Evolutionary conservation across 2,113 vertebrate species (phyloP).

Genomic region (Rhea americana): DNA sequence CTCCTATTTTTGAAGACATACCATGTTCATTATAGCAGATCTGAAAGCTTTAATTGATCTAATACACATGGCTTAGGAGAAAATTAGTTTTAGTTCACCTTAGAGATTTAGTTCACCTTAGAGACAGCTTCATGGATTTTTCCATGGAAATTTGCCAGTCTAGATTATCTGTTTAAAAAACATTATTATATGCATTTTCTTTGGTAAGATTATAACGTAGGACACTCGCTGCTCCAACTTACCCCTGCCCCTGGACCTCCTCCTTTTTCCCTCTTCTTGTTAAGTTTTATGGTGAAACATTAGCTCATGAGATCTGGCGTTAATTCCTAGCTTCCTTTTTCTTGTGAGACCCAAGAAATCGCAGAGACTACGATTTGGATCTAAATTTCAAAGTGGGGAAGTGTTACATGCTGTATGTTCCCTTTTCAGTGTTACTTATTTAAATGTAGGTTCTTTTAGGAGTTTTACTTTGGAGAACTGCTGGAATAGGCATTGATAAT

Average conservation of each 20-base stretch:
- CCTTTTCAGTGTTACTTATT: background rate
- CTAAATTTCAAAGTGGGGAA: background rate
- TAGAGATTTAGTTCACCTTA: background rate
- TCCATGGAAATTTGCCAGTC: background rate
- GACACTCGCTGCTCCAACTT: background rate
- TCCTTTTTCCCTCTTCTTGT: background rate
- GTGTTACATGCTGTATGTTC: background rate
- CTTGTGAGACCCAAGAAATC: background rate
- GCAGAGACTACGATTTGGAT: background rate
- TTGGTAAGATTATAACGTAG: background rate
- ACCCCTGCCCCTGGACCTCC: background rate
- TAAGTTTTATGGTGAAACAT: background rate
- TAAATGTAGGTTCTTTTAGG: background rate
- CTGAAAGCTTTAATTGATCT: background rate
- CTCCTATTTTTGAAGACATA: background rate
- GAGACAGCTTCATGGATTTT: background rate
- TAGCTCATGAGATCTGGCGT: background rate
- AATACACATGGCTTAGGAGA: background rate
- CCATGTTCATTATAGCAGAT: fast-evolving
- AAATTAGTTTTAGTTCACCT: background rate
- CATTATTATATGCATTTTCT: background rate
- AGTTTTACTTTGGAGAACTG: background rate
- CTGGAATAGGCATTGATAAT: background rate
- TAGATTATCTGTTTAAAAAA: background rate
- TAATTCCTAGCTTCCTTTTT: background rate